These are phyloP conservation scores for Sebastes miniatus DNA, from an alignment of 2,797 vertebrate species.

Conservation along the genomic window DNA sequence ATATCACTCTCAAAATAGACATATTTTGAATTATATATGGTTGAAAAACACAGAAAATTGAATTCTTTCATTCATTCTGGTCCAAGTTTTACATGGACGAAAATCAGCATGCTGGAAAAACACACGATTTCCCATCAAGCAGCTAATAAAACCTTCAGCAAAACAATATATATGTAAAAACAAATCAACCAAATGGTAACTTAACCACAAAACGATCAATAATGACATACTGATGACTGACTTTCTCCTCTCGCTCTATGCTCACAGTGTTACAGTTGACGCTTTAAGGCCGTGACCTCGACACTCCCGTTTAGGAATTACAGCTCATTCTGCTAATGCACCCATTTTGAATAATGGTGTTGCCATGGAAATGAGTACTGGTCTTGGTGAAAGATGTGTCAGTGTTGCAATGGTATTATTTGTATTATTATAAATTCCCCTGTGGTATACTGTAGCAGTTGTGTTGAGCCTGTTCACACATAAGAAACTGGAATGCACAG, in stretches of 20 bases:
- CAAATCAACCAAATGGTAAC: background rate
- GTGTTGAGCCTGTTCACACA: background rate
- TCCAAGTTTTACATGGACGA: background rate
- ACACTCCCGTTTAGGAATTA: constrained; percentile 8
- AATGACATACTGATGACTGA: background rate
- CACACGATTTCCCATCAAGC: background rate
- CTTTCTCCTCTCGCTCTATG: background rate
- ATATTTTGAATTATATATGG: background rate
- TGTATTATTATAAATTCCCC: constrained; percentile 23
- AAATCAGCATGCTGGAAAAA: background rate
- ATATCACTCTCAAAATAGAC: background rate
- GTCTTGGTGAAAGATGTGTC: constrained; percentile 32
- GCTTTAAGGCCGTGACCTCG: background rate
- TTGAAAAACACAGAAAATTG: background rate
- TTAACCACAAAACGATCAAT: background rate
- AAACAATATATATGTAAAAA: background rate
- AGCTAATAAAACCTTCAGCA: background rate
- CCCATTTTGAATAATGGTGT: constrained; percentile 39
- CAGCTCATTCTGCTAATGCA: constrained; percentile 22
- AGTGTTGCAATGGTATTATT: constrained; percentile 24
- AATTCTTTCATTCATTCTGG: no score
- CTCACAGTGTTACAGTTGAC: background rate
- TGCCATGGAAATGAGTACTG: constrained; percentile 50
- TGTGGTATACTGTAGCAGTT: background rate
- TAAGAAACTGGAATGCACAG: background rate